Conservation (phyloP, 2,797 vertebrate genomes). For the Sebastes trivittatus region DNA sequence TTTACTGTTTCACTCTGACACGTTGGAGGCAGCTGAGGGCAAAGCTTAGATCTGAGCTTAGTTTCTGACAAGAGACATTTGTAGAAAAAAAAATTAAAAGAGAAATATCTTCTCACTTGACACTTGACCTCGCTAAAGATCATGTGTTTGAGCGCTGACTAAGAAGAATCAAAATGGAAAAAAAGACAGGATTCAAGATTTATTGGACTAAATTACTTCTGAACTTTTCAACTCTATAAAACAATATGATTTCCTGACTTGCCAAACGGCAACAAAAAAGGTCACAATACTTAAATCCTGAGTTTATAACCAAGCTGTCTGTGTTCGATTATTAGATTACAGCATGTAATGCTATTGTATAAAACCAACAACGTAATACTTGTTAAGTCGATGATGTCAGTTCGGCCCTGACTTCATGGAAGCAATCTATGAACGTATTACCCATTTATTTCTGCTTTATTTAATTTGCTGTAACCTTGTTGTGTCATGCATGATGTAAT, state of each 20-base stretch:
- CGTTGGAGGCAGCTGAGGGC: constrained; percentile 43
- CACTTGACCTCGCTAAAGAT: constrained; percentile 39
- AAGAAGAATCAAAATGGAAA: constrained; percentile 2
- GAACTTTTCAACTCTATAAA: constrained; percentile 31
- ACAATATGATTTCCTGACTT: constrained; percentile 26
- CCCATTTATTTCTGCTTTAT: constrained; percentile 6
- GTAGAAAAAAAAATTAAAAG: constrained; percentile 14
- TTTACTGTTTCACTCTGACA: constrained; percentile 69
- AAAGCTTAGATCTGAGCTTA: constrained; percentile 29
- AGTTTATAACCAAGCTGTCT: background rate
- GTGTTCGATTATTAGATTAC: constrained; percentile 45
- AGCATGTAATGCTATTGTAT: constrained; percentile 10
- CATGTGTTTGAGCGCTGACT: background rate
- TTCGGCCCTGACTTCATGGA: background rate
- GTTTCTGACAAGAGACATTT: background rate
- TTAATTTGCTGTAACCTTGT: constrained; percentile 6
- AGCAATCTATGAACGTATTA: background rate
- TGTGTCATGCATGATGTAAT: constrained; percentile 25
- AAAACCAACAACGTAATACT: constrained; percentile 13
- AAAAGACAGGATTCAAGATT: background rate
- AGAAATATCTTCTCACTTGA: constrained; percentile 32
- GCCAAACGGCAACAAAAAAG: constrained; percentile 1
- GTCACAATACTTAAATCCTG: background rate
- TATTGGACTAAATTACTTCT: constrained; percentile 21
- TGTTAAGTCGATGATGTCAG: constrained; percentile 18